These are phyloP conservation scores for Trinorchestia longiramus DNA, from an alignment of 1,140 invertebrate genomes.

Conservation along the genomic window DNA sequence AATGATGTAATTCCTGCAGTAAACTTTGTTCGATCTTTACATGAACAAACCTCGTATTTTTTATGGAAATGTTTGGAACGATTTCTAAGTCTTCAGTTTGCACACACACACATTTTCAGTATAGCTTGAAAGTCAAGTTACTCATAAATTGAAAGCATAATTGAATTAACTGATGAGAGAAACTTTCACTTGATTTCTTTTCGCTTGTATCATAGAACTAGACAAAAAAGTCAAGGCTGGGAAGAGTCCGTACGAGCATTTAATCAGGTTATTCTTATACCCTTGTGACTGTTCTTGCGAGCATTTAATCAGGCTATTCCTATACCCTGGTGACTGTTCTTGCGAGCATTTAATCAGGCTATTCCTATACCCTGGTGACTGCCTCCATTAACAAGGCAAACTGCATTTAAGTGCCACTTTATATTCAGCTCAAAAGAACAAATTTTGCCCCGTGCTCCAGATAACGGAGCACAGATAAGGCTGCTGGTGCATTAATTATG, in stretches of 20 bases:
- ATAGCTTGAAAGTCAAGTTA: not conserved
- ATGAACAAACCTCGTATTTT: not conserved
- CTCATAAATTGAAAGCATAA: not conserved
- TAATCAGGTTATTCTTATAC: no score
- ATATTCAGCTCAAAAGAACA: not conserved
- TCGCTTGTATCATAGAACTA: not conserved
- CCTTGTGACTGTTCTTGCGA: not conserved
- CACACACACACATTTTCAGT: not conserved
- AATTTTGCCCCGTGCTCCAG: not conserved
- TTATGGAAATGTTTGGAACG: not conserved
- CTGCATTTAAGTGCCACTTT: constrained; percentile 31
- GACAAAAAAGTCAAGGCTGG: not conserved
- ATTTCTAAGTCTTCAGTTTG: not conserved
- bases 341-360: not conserved
- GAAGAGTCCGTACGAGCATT: no score
- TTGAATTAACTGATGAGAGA: not conserved
- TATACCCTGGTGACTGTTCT: not conserved
- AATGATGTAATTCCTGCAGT: no score
- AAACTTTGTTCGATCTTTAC: no score
- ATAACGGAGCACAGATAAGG: not conserved
- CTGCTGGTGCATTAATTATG: not conserved
- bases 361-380: not conserved
- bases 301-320: no score
- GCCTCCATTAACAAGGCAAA: constrained; percentile 22
- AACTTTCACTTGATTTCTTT: not conserved